These are phyloP conservation scores for Chitala chitala DNA, from an alignment of 2,113 vertebrate genomes.

Conservation along the genomic window DNA sequence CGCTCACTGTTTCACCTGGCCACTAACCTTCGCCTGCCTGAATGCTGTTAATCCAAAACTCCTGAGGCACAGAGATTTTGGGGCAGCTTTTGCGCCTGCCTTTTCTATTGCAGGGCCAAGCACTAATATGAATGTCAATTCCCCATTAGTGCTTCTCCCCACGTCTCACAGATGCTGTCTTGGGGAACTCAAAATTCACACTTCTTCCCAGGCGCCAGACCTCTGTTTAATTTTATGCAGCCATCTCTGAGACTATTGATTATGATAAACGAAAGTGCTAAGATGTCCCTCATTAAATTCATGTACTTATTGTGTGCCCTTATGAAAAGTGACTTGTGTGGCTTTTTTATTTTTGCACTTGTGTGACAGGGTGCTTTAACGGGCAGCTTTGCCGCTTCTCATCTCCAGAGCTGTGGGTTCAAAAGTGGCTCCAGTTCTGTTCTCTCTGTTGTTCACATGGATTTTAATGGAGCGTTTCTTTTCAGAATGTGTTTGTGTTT, in stretches of 20 bases:
- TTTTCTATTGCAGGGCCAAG: neutral
- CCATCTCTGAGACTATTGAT: neutral
- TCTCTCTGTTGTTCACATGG: neutral
- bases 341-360: constrained; percentile 9
- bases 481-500: too few relatives aligned
- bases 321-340: neutral
- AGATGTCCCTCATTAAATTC: neutral
- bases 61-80: neutral
- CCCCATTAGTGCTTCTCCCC: neutral
- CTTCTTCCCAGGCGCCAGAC: neutral
- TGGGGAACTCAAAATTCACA: neutral
- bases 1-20: too few relatives aligned
- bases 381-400: neutral
- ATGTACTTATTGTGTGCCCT: neutral
- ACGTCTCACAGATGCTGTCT: neutral
- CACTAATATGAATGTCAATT: neutral
- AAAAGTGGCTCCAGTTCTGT: too few relatives aligned
- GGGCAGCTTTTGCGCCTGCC: neutral
- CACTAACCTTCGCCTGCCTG: neutral
- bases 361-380: too few relatives aligned
- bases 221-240: constrained; percentile 1
- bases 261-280: neutral
- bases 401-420: neutral
- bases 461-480: neutral
- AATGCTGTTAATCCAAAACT: neutral